A percentile compares a stretch with the other conserved stretches of the same genome.
Evolutionary conservation across 2,888 invertebrate genomes (phyloP).

Genomic region (Cephus spinipes): DNA sequence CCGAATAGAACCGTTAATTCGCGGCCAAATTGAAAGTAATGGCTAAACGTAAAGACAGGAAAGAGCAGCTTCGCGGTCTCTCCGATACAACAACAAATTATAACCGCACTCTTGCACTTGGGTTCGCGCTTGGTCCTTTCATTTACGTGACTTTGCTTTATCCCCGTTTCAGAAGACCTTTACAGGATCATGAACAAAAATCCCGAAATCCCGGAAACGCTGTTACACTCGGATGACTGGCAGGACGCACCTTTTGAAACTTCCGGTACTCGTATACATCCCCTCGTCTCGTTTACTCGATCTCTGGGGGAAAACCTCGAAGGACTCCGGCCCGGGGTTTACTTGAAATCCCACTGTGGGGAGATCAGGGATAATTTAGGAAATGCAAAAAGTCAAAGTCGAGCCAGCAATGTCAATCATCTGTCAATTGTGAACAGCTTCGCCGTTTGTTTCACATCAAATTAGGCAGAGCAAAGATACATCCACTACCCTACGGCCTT

Average conservation of each 20-base stretch:
- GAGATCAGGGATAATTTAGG: not conserved
- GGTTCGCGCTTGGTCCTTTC: not conserved
- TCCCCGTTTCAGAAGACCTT: too few species aligned
- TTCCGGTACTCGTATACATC: not conserved
- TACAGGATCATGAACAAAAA: not conserved
- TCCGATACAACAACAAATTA: not conserved
- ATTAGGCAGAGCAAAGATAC: not conserved
- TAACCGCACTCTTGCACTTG: not conserved
- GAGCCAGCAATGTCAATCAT: not conserved
- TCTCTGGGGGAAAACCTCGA: not conserved
- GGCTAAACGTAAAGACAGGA: constrained; percentile 27
- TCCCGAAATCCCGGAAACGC: not conserved
- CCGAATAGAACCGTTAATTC: constrained; percentile 63
- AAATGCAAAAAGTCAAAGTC: not conserved
- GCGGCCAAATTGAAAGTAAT: constrained; percentile 65
- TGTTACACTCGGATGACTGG: not conserved
- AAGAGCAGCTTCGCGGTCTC: not conserved
- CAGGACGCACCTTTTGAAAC: not conserved
- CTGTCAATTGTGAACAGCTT: not conserved
- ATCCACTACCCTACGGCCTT: not conserved
- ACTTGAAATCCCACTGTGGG: not conserved
- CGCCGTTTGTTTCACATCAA: not conserved
- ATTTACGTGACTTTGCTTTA: not conserved
- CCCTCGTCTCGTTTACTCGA: not conserved
- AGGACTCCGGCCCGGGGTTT: not conserved